Percentiles rank a stretch among this genome's conserved stretches.
phyloP scores from a whole-genome alignment of 2,113 vertebrate genomes.

The Dicentrarchus labrax region DNA sequence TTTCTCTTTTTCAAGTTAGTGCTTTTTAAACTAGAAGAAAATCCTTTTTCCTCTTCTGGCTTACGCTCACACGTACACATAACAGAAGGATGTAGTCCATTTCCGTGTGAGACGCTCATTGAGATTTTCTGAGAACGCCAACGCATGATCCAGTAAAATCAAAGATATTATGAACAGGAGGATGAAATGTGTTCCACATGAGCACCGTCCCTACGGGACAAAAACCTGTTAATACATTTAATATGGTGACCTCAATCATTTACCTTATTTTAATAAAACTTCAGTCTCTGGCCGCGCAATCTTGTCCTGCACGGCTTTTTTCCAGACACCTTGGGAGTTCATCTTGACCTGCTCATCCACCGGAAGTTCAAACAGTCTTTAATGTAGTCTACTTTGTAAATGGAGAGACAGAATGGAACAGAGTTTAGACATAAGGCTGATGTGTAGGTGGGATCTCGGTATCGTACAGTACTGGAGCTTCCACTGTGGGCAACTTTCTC shows the following conservation, averaged over 20 bases:
- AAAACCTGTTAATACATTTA: constrained; percentile 73
- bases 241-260: constrained; percentile 70
- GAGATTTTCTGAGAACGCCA: constrained; percentile 50
- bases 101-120: constrained; percentile 48
- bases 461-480: constrained; percentile 65
- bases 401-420: constrained; percentile 35
- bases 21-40: not conserved
- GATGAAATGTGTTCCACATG: constrained; percentile 80
- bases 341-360: constrained; percentile 42
- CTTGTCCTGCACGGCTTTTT: constrained; percentile 59
- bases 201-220: constrained; percentile 55
- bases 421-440: constrained; percentile 20
- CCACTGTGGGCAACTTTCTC: constrained; percentile 70
- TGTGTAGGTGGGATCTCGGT: constrained; percentile 56
- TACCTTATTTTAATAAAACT: constrained; percentile 69
- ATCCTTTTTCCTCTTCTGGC: constrained; percentile 2
- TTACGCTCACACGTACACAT: constrained; percentile 21
- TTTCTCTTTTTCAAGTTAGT: not conserved
- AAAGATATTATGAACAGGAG: constrained; percentile 69
- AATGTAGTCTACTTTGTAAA: constrained; percentile 21
- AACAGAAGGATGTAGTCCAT: constrained; percentile 34
- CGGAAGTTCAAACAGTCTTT: constrained; percentile 23
- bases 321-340: constrained; percentile 54
- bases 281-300: constrained; percentile 21
- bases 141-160: constrained; percentile 67